Base-by-base conservation (phyloP, 1,140 invertebrate species). In the Anagrus nilaparvatae region DNA sequence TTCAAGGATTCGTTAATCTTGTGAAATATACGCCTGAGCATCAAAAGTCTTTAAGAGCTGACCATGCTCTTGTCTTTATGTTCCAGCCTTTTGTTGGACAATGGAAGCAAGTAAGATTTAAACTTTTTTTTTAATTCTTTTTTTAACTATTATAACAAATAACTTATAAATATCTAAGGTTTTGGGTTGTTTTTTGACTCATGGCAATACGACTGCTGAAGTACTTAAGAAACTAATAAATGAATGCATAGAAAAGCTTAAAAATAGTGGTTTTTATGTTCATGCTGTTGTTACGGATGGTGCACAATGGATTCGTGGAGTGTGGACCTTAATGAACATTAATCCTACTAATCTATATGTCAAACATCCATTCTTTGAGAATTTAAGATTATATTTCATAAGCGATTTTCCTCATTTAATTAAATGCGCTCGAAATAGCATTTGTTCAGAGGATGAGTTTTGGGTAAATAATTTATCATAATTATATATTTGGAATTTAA, bases 31-130 rank as follows among this genome's bases (percentile, higher is more conserved):
- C 55, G 13, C 53, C 52, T 13, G 18, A 46, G 5, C 20, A 48
- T 39, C 41, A 52, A 20, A 43, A 46, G 37, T 23, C 44, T 21
- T 25, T 30, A 28, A 23, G 31, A 29, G 55, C 46, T 14, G 52
- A 61, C 44, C 59, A 59, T 48, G 56, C 49, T 16, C 34, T 59
- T 6, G 53, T 61, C 3, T 51, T 60, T 13, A 53, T 61, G 50
- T 58, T 49, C 43, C 55, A 58, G 23, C 56, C 54, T n/a, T 58
- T 59, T 33, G 36, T 30, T 29, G 54, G 51, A 5, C 32, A 34
- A 27, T 53, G 52, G 44, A 40, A 59, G 0, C 55, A 55, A 34
- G 28, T 39, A 9, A n/a, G n/a, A n/a, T n/a, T n/a, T n/a, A n/a
- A n/a, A n/a, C n/a, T n/a, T n/a, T n/a, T n/a, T n/a, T n/a, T n/a